These are phyloP conservation scores for Ichneumoninae sp. DNA, from an alignment of 2,888 invertebrate genomes.

Conservation along the genomic window DNA sequence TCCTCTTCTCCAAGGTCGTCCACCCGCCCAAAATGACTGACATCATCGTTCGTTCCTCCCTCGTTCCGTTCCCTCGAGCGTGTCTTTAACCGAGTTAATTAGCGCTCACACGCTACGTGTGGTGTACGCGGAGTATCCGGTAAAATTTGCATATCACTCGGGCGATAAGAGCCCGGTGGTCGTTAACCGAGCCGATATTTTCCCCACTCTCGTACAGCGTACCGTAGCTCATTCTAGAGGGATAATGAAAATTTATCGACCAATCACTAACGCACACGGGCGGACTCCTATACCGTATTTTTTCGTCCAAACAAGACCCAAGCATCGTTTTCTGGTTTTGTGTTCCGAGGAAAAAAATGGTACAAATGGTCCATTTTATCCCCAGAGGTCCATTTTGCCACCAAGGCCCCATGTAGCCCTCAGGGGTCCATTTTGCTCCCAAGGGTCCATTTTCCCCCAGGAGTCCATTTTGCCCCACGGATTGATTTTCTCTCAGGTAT, in stretches of 20 bases:
- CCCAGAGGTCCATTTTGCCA: no score
- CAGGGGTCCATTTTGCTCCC: no score
- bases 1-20: background rate
- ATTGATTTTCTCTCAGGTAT: no score
- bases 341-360: no score
- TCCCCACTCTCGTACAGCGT: constrained; percentile 14
- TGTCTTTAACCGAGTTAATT: constrained; percentile 73
- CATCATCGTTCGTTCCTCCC: constrained; percentile 29
- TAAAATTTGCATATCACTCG: constrained; percentile 71
- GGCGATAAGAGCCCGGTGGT: constrained; percentile 44
- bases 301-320: background rate
- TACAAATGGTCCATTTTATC: no score
- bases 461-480: no score
- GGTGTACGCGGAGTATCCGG: constrained; percentile 53
- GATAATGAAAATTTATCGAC: constrained; percentile 52
- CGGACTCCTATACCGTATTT: background rate
- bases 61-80: constrained; percentile 51
- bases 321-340: no score
- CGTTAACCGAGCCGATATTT: constrained; percentile 56
- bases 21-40: constrained; percentile 23
- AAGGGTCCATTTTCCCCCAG: no score
- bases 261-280: constrained; percentile 7
- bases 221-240: constrained; percentile 9
- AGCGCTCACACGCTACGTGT: constrained; percentile 67
- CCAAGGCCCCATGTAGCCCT: no score